Conservation (phyloP, 2,888 invertebrate genomes). For the Anoncus sp. region DNA sequence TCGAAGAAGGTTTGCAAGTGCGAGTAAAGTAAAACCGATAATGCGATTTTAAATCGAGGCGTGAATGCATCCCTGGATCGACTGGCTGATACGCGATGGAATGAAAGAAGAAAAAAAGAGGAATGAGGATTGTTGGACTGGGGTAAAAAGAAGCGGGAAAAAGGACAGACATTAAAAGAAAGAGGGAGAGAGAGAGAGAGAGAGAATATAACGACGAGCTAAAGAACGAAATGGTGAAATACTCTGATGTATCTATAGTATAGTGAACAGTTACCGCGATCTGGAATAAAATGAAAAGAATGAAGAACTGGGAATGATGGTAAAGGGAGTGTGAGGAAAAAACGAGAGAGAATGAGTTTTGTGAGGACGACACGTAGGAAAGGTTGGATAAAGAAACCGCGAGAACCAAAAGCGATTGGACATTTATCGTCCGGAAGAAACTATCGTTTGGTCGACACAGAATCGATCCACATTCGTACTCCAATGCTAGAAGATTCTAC, state of each 20-base stretch:
- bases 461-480: conserved; percentile 60
- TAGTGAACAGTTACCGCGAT: neutral
- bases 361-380: too few relatives aligned
- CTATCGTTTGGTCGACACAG: conserved; percentile 64
- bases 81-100: conserved; percentile 26
- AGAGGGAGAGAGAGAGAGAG: conserved; percentile 22
- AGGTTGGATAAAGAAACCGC: conserved; percentile 44
- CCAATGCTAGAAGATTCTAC: conserved; percentile 28
- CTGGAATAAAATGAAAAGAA: conserved; percentile 21
- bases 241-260: conserved; percentile 6
- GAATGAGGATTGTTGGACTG: conserved; percentile 17
- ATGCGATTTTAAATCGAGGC: conserved; percentile 51
- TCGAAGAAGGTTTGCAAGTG: neutral
- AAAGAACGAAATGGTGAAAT: conserved; percentile 9
- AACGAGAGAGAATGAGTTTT: conserved; percentile 12
- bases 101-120: conserved; percentile 3
- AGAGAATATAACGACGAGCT: neutral
- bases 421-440: conserved; percentile 69
- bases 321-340: too few relatives aligned
- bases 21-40: conserved; percentile 54
- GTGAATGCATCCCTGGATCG: conserved; percentile 41
- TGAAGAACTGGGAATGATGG: conserved; percentile 1
- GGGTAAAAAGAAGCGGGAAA: conserved; percentile 14
- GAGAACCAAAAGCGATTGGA: conserved; percentile 59
- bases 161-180: conserved; percentile 12